Evolutionary conservation across 2,797 vertebrate genomes (phyloP).

Genomic region (Apogon hyalosoma): DNA sequence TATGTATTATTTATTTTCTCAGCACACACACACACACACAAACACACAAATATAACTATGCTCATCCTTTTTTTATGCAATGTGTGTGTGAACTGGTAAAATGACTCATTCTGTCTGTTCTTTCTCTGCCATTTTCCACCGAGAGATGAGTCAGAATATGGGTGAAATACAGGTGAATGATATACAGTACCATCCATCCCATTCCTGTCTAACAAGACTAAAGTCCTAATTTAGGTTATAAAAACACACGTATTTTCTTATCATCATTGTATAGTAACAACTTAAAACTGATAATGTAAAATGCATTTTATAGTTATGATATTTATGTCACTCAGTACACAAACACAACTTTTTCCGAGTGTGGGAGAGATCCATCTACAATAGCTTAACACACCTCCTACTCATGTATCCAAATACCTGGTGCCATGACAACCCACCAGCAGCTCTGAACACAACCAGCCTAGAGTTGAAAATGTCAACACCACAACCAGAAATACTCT

Average conservation of each 20-base stretch:
- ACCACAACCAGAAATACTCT: background rate
- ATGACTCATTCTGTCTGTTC: constrained; percentile 69
- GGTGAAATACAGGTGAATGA: constrained; percentile 50
- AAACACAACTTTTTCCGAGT: constrained; percentile 43
- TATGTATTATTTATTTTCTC: constrained; percentile 11
- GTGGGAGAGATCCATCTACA: constrained; percentile 46
- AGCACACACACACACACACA: constrained; percentile 3
- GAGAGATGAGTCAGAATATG: constrained; percentile 65
- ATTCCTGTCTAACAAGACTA: background rate
- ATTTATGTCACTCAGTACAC: background rate
- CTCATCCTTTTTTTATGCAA: constrained; percentile 37
- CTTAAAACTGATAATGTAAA: background rate
- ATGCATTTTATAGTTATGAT: constrained; percentile 21
- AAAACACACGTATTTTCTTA: constrained; percentile 2
- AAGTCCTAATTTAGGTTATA: constrained; percentile 5
- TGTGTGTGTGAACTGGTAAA: constrained; percentile 40
- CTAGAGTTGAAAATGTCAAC: constrained; percentile 48
- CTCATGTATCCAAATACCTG: constrained; percentile 75
- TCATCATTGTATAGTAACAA: background rate
- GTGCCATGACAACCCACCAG: constrained; percentile 80
- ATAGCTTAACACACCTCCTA: constrained; percentile 69
- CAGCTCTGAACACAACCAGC: constrained; percentile 55
- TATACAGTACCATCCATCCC: background rate
- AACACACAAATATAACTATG: no score
- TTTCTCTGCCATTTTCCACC: constrained; percentile 59